Conservation (phyloP, 2,888 invertebrate species). For the Xylophagus ater region DNA sequence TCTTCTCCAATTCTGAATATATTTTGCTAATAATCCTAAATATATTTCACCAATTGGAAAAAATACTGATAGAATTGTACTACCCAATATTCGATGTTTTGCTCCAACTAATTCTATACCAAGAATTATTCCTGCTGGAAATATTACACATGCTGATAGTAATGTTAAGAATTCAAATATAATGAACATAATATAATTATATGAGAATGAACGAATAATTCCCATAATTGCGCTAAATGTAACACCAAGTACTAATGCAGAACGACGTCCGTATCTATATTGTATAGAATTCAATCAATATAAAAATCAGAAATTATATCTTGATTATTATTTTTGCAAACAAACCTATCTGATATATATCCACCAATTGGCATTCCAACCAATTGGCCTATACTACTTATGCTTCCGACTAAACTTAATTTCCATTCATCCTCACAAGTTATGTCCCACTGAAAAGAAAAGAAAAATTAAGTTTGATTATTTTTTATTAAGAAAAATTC, state of each 20-base stretch:
- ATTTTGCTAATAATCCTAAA: slow-evolving; percentile 56
- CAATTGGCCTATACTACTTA: slow-evolving; percentile 63
- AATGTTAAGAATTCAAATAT: slow-evolving; percentile 62
- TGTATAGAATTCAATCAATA: too few species aligned
- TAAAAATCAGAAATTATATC: too few species aligned
- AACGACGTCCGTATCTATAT: slow-evolving; percentile 51
- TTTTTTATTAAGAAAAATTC: too few species aligned
- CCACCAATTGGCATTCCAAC: slow-evolving; percentile 55
- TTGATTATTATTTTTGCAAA: neutral
- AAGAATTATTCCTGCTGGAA: slow-evolving; percentile 57
- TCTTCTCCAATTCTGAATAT: slow-evolving; percentile 54
- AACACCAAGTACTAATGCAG: slow-evolving; percentile 45
- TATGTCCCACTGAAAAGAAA: slow-evolving; percentile 47
- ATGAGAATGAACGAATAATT: slow-evolving; percentile 54
- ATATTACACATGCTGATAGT: slow-evolving; percentile 55
- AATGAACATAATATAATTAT: slow-evolving; percentile 57
- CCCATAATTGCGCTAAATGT: slow-evolving; percentile 52
- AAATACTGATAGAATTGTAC: slow-evolving; percentile 57
- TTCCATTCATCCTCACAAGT: slow-evolving; percentile 59
- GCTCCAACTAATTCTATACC: slow-evolving; percentile 72
- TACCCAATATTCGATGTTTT: slow-evolving; percentile 57
- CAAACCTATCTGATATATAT: slow-evolving; percentile 53
- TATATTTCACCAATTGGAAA: slow-evolving; percentile 59
- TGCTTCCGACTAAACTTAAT: slow-evolving; percentile 58
- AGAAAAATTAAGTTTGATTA: too few species aligned